Conservation (phyloP, 2,888 invertebrate species). For the Smittia sp. region DNA sequence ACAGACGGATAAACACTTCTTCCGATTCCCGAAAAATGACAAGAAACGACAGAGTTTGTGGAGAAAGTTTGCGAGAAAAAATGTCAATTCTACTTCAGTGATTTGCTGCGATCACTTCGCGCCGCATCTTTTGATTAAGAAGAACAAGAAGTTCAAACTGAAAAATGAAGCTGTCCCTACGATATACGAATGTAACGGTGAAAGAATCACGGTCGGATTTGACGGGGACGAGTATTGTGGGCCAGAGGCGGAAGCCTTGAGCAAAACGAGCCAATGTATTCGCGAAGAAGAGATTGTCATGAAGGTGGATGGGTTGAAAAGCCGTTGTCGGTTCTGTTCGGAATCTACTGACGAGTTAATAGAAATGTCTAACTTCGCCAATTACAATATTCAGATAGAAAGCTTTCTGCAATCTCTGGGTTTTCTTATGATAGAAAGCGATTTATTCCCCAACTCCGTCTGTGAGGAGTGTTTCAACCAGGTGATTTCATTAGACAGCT, state of each 20-base stretch:
- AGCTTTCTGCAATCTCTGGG: neutral
- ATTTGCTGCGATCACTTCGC: neutral
- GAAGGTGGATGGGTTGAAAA: neutral
- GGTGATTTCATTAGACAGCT: neutral
- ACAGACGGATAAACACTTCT: neutral
- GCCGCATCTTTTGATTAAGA: neutral
- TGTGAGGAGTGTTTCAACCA: constrained; percentile 15
- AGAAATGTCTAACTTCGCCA: neutral
- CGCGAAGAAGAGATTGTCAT: neutral
- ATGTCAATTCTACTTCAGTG: neutral
- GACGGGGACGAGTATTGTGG: too few relatives aligned
- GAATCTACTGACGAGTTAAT: neutral
- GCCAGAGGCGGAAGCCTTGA: neutral
- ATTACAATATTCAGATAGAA: neutral
- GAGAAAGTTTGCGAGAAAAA: neutral
- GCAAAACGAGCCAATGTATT: too few relatives aligned
- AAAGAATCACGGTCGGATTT: too few relatives aligned
- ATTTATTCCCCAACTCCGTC: neutral
- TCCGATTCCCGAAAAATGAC: neutral
- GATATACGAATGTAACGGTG: too few relatives aligned
- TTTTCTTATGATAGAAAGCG: neutral
- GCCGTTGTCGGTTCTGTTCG: neutral
- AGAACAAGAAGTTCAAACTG: neutral
- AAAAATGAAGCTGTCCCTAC: neutral
- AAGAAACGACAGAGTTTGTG: neutral